Evolutionary conservation across 2,888 invertebrate genomes (phyloP).

Genomic region (Brachyptera putata): DNA sequence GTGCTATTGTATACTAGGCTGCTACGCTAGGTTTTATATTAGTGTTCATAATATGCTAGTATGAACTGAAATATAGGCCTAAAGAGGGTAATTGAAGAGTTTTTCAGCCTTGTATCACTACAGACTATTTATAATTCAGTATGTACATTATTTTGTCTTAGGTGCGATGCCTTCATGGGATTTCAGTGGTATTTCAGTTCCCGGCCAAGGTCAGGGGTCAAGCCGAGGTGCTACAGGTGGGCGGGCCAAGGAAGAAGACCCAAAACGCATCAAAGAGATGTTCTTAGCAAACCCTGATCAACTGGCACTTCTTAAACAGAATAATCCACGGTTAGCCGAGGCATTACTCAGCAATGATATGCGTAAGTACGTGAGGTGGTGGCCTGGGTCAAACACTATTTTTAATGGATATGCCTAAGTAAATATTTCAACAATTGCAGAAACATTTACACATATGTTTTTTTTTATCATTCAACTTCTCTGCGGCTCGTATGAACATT

Average conservation of each 20-base stretch:
- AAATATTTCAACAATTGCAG: not conserved
- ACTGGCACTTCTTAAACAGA: conserved; percentile 82
- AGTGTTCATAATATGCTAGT: too few relatives aligned
- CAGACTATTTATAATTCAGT: too few relatives aligned
- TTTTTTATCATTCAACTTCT: too few relatives aligned
- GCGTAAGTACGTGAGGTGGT: conserved; percentile 47
- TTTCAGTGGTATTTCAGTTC: conserved; percentile 83
- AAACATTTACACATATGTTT: not conserved
- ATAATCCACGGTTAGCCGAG: conserved; percentile 89
- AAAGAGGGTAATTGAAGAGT: too few relatives aligned
- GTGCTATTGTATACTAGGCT: too few relatives aligned
- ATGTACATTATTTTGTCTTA: too few relatives aligned
- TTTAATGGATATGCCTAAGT: not conserved
- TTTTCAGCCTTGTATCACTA: too few relatives aligned
- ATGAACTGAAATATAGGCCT: too few relatives aligned
- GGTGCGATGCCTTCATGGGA: conserved; percentile 61
- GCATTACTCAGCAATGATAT: conserved; percentile 81
- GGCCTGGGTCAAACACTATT: not conserved
- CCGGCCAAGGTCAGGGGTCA: conserved; percentile 46
- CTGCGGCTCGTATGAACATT: too few relatives aligned
- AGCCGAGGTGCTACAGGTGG: conserved; percentile 37
- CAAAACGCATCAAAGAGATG: conserved; percentile 78
- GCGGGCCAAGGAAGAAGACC: conserved; percentile 63
- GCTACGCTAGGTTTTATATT: too few relatives aligned
- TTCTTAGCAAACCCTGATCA: conserved; percentile 87